These are phyloP conservation scores for Erinaceus europaeus DNA, from an alignment of 2,113 vertebrate genomes.

Conservation along the genomic window DNA sequence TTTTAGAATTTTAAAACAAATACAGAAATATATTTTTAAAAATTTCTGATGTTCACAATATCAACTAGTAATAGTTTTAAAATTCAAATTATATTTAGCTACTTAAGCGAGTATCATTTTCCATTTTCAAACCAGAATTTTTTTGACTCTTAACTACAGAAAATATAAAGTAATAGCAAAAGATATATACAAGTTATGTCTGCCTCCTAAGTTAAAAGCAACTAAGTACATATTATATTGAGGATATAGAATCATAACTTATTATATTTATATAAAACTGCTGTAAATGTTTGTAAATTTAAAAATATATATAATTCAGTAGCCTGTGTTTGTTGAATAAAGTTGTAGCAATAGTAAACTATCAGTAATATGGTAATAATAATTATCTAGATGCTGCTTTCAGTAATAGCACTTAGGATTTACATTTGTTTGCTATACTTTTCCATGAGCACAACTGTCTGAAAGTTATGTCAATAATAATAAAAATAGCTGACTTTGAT, in stretches of 20 bases:
- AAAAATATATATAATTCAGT: conserved; percentile 7
- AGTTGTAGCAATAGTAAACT: background rate
- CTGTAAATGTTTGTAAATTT: background rate
- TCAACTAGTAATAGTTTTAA: background rate
- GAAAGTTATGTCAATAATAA: background rate
- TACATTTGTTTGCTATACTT: background rate
- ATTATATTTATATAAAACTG: background rate
- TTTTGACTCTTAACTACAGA: background rate
- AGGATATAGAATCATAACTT: background rate
- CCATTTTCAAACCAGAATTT: background rate
- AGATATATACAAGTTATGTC: background rate
- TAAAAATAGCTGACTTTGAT: background rate
- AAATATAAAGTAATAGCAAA: background rate
- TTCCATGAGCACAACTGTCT: background rate
- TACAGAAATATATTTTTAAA: background rate
- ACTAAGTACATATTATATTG: background rate
- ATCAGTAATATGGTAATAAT: background rate
- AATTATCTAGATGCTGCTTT: background rate
- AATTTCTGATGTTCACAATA: background rate
- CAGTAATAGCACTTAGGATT: background rate
- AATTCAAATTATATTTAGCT: background rate
- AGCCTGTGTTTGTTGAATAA: background rate
- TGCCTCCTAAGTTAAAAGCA: background rate
- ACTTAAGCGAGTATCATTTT: background rate
- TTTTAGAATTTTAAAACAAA: background rate